Percentiles rank a stretch among this genome's conserved stretches.
Conservation (phyloP, 2,888 invertebrate genomes). For the Timema cristinae region DNA sequence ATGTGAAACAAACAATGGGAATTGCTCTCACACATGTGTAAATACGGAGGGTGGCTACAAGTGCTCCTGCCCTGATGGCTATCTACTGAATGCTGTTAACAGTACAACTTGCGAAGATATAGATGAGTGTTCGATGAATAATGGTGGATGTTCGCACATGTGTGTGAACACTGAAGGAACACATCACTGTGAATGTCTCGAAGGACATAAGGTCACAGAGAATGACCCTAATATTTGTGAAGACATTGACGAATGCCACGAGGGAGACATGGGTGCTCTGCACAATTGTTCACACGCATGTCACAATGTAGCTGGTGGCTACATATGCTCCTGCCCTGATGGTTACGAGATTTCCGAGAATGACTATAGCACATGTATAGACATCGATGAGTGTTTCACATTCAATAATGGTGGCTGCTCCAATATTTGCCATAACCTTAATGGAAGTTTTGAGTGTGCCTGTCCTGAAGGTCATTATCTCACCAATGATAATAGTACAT, state of each 20-base stretch:
- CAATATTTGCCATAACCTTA: conserved; percentile 51
- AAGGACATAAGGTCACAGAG: conserved; percentile 40
- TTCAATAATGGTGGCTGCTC: conserved; percentile 52
- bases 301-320: conserved; percentile 43
- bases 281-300: conserved; percentile 47
- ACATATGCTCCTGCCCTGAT: conserved; percentile 35
- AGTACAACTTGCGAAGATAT: conserved; percentile 40
- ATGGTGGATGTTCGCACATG: conserved; percentile 47
- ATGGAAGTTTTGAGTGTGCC: conserved; percentile 45
- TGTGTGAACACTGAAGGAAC: conserved; percentile 44
- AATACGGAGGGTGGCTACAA: conserved; percentile 55
- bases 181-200: conserved; percentile 41
- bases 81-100: conserved; percentile 39
- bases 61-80: conserved; percentile 54
- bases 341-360: conserved; percentile 40
- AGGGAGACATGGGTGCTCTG: conserved; percentile 40
- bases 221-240: conserved; percentile 42
- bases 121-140: conserved; percentile 37
- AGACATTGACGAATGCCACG: conserved; percentile 34
- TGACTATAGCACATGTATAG: conserved; percentile 35
- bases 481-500: conserved; percentile 49
- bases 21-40: conserved; percentile 49
- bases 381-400: conserved; percentile 44
- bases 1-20: conserved; percentile 43
- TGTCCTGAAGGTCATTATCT: conserved; percentile 46